A percentile compares a stretch with the other conserved stretches of the same genome.
Conservation (phyloP, 2,888 invertebrate genomes). For the Apomyelois bistriatella region DNA sequence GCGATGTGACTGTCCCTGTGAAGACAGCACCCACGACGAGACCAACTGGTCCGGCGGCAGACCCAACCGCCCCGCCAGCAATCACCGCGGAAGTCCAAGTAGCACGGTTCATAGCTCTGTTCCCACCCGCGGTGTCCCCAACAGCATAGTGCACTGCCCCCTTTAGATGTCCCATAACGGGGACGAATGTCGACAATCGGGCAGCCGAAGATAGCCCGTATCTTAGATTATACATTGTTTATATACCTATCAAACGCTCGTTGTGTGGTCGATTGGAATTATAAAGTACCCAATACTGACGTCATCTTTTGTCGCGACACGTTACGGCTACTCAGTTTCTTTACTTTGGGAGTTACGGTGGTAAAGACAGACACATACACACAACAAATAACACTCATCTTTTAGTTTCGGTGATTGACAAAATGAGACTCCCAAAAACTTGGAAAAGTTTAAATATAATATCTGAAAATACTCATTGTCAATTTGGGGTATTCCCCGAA, state of each 20-base stretch:
- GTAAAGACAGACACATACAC: too few species aligned
- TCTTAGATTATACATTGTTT: neutral
- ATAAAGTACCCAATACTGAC: neutral
- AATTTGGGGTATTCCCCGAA: neutral
- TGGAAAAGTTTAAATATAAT: neutral
- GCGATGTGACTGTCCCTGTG: neutral
- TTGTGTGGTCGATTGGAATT: neutral
- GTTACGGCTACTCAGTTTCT: too few species aligned
- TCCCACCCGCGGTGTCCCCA: neutral
- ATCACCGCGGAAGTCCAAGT: slow-evolving; percentile 1
- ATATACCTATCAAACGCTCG: neutral
- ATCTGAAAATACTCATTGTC: neutral
- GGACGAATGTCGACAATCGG: neutral
- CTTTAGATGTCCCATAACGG: slow-evolving; percentile 1
- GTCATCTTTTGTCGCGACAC: neutral
- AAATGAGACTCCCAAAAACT: neutral
- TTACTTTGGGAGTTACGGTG: too few species aligned
- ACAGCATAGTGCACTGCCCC: neutral
- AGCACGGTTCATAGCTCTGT: neutral
- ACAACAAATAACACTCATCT: too few species aligned
- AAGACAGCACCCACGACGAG: neutral
- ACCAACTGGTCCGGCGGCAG: neutral
- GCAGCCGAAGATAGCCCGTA: neutral
- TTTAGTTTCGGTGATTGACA: too few species aligned
- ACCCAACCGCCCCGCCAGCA: neutral